These are phyloP conservation scores for Synanthedon myopaeformis DNA, from an alignment of 2,888 invertebrate genomes.

Conservation along the genomic window DNA sequence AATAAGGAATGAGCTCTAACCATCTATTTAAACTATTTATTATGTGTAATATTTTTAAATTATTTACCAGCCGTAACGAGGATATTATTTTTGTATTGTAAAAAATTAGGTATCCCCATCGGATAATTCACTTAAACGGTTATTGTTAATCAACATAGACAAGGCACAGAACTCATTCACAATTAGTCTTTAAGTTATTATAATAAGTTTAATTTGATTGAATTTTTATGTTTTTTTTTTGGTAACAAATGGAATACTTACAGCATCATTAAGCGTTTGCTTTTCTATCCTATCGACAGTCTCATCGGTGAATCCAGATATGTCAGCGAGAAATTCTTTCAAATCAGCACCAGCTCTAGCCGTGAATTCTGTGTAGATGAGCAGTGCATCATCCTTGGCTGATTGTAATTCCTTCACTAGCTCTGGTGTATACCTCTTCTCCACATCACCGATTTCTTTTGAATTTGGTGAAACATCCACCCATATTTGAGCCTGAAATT, in stretches of 20 bases:
- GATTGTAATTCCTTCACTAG: conserved; percentile 28
- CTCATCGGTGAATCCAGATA: conserved; percentile 26
- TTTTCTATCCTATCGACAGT: conserved; percentile 15
- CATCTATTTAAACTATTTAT: too few relatives aligned
- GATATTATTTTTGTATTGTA: too few relatives aligned
- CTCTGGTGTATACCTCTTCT: conserved; percentile 31
- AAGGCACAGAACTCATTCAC: too few relatives aligned
- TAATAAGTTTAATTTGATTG: too few relatives aligned
- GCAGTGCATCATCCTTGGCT: conserved; percentile 33
- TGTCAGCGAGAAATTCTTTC: conserved; percentile 34
- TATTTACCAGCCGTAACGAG: too few relatives aligned
- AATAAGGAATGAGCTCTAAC: too few relatives aligned
- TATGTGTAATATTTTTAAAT: too few relatives aligned
- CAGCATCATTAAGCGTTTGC: conserved; percentile 19
- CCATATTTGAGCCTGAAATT: conserved; percentile 18
- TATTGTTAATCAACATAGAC: too few relatives aligned
- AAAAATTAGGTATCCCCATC: too few relatives aligned
- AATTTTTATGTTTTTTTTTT: not conserved
- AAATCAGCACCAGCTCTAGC: conserved; percentile 33
- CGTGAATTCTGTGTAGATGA: conserved; percentile 48
- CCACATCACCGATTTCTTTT: conserved; percentile 21
- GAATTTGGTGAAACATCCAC: conserved; percentile 20
- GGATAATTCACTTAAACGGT: too few relatives aligned
- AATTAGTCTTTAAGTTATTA: too few relatives aligned
- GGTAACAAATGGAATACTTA: conserved; percentile 17